Evolutionary conservation across 2,797 vertebrate genomes (phyloP).

Genomic region (Chromobotia macracanthus): DNA sequence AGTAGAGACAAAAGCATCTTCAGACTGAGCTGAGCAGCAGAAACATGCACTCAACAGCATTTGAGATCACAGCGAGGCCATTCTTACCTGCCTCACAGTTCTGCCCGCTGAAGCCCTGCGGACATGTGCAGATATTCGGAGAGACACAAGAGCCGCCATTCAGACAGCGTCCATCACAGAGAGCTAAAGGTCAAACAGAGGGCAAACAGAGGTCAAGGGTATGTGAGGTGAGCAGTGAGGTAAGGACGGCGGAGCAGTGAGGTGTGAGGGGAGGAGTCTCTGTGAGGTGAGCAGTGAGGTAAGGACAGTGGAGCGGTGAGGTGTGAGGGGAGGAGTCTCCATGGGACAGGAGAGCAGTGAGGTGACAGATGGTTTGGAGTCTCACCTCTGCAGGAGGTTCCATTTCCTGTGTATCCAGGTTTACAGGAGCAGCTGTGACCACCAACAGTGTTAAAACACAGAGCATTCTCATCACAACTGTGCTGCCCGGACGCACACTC

Average conservation of each 20-base stretch:
- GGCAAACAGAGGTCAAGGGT: slow-evolving; percentile 24
- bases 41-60: not conserved
- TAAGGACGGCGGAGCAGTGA: too few relatives aligned
- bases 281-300: too few relatives aligned
- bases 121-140: slow-evolving; percentile 91
- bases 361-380: not conserved
- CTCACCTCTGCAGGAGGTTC: slow-evolving; percentile 92
- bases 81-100: slow-evolving; percentile 93
- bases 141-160: slow-evolving; percentile 93
- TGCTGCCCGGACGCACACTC: slow-evolving; percentile 92
- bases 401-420: slow-evolving; percentile 92
- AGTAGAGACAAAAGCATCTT: not conserved
- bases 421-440: slow-evolving; percentile 97
- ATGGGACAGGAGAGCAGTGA: too few relatives aligned
- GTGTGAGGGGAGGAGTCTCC: too few relatives aligned
- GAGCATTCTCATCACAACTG: slow-evolving; percentile 91
- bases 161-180: slow-evolving; percentile 93
- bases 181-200: slow-evolving; percentile 80
- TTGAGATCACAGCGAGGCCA: too few relatives aligned
- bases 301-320: too few relatives aligned
- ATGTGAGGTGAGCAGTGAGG: too few relatives aligned
- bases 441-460: slow-evolving; percentile 96
- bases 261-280: too few relatives aligned
- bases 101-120: slow-evolving; percentile 92
- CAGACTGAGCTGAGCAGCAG: slow-evolving; percentile 17